phyloP scores from a whole-genome alignment of 2,888 invertebrate genomes.

The Yponomeuta sedellus region DNA sequence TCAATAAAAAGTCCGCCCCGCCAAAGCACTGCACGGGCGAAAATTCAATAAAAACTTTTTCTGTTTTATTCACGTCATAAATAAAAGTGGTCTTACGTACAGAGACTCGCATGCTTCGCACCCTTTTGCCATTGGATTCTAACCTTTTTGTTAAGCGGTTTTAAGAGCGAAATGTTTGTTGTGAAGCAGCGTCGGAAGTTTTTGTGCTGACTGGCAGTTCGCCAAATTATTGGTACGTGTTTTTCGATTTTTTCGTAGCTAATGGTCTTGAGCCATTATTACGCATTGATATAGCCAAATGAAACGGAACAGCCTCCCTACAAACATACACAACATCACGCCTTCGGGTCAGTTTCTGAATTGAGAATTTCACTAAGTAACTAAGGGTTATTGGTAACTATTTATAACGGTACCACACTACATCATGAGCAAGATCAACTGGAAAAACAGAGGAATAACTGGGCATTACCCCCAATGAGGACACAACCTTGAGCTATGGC shows the following conservation, averaged over 20 bases:
- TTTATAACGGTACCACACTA: too few species aligned
- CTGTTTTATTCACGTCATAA: background rate
- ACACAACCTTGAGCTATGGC: too few species aligned
- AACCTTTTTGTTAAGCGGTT: background rate
- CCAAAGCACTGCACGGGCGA: background rate
- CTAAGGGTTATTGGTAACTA: too few species aligned
- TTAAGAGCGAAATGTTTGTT: background rate
- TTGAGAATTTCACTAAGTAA: too few species aligned
- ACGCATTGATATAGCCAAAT: too few species aligned
- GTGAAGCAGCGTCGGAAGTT: background rate
- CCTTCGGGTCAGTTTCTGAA: too few species aligned
- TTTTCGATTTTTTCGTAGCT: background rate
- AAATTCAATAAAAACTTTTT: conserved; percentile 4
- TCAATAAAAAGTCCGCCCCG: background rate
- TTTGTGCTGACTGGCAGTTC: background rate
- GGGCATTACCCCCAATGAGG: too few species aligned
- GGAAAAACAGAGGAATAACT: too few species aligned
- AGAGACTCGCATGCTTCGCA: background rate
- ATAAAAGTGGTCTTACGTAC: background rate
- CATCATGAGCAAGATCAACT: too few species aligned
- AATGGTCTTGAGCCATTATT: background rate
- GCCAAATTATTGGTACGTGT: conserved; percentile 3
- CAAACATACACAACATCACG: too few species aligned
- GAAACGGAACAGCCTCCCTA: too few species aligned
- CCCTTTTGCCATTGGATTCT: background rate